phyloP scores from a whole-genome alignment of 1,140 invertebrate genomes.

The Drosophila takahashii region DNA sequence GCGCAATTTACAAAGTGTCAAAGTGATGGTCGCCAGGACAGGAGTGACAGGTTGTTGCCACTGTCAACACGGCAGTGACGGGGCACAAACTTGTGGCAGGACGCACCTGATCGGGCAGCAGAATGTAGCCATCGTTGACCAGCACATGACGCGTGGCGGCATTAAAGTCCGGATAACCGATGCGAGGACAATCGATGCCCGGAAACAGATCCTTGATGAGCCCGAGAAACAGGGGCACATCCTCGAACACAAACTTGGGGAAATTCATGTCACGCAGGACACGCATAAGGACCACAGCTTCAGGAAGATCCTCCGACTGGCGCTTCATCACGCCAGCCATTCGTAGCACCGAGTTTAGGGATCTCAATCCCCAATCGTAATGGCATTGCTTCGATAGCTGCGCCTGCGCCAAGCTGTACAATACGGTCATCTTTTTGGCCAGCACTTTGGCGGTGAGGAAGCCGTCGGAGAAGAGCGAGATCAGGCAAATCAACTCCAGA shows the following conservation, averaged over 20 bases:
- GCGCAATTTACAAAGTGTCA: constrained; percentile 83
- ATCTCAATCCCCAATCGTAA: constrained; percentile 96
- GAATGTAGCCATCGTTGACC: constrained; percentile 88
- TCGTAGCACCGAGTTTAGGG: constrained; percentile 93
- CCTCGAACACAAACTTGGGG: constrained; percentile 96
- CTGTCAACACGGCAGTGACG: constrained; percentile 64
- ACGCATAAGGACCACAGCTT: constrained; percentile 94
- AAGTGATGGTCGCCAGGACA: constrained; percentile 60
- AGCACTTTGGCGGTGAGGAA: constrained; percentile 93
- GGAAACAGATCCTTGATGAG: constrained; percentile 96
- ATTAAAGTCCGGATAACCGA: constrained; percentile 94
- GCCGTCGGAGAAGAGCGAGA: constrained; percentile 96
- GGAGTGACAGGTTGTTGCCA: constrained; percentile 52
- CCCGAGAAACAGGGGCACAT: constrained; percentile 94
- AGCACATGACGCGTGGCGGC: constrained; percentile 90
- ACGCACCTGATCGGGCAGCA: constrained; percentile 91
- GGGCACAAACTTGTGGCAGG: constrained; percentile 29
- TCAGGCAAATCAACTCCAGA: constrained; percentile 95
- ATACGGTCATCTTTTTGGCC: constrained; percentile 96
- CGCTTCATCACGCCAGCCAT: constrained; percentile 95
- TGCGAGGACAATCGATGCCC: constrained; percentile 93
- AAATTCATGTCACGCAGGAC: constrained; percentile 96
- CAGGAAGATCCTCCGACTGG: constrained; percentile 90
- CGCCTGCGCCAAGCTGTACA: constrained; percentile 93
- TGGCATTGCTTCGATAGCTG: constrained; percentile 96